These are phyloP conservation scores for Euwallacea fornicatus DNA, from an alignment of 1,140 invertebrate genomes.

Conservation along the genomic window DNA sequence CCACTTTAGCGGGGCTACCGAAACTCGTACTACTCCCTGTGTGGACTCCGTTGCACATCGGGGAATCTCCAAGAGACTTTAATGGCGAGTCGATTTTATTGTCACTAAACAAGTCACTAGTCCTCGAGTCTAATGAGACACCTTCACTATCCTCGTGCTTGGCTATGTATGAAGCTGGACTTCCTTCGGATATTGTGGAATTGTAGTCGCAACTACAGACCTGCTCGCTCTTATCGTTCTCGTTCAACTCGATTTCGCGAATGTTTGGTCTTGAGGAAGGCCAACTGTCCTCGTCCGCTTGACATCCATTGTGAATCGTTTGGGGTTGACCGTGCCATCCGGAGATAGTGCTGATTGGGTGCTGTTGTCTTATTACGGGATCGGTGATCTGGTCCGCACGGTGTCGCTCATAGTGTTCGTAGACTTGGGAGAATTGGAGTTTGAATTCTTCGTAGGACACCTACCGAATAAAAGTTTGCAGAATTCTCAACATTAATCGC, in stretches of 20 bases:
- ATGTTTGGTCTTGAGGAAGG: slow-evolving; percentile 53
- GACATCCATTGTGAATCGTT: slow-evolving; percentile 54
- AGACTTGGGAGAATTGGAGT: slow-evolving; percentile 94
- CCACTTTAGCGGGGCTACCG: slow-evolving; percentile 45
- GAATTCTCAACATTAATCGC: too few relatives aligned
- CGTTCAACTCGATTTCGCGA: slow-evolving; percentile 55
- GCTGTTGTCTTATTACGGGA: slow-evolving; percentile 84
- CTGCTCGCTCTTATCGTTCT: slow-evolving; percentile 55
- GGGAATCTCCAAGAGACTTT: slow-evolving; percentile 45
- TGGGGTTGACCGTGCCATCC: slow-evolving; percentile 77
- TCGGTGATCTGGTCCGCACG: slow-evolving; percentile 93
- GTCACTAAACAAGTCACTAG: slow-evolving; percentile 59
- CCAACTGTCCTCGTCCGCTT: slow-evolving; percentile 53
- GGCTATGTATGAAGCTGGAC: slow-evolving; percentile 57
- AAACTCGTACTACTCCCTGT: slow-evolving; percentile 49
- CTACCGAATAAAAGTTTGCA: slow-evolving; percentile 45
- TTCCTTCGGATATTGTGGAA: slow-evolving; percentile 60
- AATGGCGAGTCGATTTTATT: slow-evolving; percentile 54
- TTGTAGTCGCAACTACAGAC: slow-evolving; percentile 62
- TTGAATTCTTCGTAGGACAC: slow-evolving; percentile 97
- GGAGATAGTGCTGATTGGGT: slow-evolving; percentile 94
- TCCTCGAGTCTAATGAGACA: slow-evolving; percentile 57
- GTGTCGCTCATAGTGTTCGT: slow-evolving; percentile 93
- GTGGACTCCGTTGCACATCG: slow-evolving; percentile 51
- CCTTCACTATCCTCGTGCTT: slow-evolving; percentile 58